These are phyloP conservation scores for Erebia ligea DNA, from an alignment of 2,888 invertebrate species.

Conservation along the genomic window DNA sequence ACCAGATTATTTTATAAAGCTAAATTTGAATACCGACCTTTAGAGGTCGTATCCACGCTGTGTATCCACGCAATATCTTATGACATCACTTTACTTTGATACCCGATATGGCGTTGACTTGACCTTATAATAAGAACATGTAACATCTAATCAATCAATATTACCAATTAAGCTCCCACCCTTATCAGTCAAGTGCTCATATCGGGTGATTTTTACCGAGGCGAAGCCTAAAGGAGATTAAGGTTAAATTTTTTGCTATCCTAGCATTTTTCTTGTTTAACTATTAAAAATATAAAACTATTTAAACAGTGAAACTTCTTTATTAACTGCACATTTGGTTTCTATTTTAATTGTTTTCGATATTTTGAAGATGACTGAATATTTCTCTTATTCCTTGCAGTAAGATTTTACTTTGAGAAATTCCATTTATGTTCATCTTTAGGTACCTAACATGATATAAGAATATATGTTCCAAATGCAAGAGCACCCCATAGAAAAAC, in stretches of 20 bases:
- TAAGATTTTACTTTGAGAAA: background rate
- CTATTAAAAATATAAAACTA: background rate
- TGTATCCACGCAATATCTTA: background rate
- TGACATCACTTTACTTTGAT: conserved; percentile 29
- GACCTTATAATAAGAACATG: conserved; percentile 22
- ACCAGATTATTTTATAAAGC: conserved; percentile 2
- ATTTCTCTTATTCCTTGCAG: background rate
- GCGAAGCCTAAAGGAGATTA: conserved; percentile 15
- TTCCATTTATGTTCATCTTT: background rate
- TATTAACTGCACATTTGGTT: background rate
- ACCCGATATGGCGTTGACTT: conserved; percentile 32
- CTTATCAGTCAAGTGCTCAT: conserved; percentile 20
- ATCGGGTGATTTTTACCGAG: background rate
- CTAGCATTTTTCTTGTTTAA: background rate
- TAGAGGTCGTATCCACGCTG: conserved; percentile 20
- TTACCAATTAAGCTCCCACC: conserved; percentile 28
- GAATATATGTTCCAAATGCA: conserved; percentile 56
- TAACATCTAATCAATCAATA: conserved; percentile 27
- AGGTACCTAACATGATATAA: conserved; percentile 44
- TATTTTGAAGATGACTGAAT: background rate
- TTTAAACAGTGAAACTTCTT: background rate
- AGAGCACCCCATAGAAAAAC: conserved; percentile 54
- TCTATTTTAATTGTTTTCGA: background rate
- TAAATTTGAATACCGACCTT: background rate
- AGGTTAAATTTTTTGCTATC: background rate